A percentile compares a stretch with the other conserved stretches of the same genome.
These are phyloP conservation scores for Apomyelois bistriatella DNA, from an alignment of 2,888 invertebrate genomes.

Conservation along the genomic window DNA sequence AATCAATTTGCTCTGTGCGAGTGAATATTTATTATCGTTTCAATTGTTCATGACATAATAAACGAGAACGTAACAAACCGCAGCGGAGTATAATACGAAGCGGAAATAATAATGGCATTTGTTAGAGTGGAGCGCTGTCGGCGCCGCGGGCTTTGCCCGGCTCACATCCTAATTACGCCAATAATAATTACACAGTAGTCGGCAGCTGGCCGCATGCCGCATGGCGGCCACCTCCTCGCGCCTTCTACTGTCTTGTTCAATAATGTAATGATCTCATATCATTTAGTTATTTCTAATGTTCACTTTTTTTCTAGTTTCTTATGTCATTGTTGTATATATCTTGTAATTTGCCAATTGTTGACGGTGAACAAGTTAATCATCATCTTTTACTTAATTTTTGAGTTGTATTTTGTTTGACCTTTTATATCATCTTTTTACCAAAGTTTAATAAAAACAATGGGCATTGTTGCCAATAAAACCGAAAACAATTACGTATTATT, in stretches of 20 bases:
- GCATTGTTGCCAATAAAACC: too few species aligned
- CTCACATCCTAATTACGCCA: constrained; percentile 77
- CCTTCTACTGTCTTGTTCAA: constrained; percentile 47
- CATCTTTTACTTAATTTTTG: too few species aligned
- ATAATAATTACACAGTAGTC: constrained; percentile 74
- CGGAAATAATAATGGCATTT: constrained; percentile 76
- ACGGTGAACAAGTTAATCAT: too few species aligned
- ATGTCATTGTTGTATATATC: neutral
- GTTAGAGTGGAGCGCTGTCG: constrained; percentile 53
- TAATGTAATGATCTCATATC: constrained; percentile 33
- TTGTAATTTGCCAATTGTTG: neutral
- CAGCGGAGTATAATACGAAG: constrained; percentile 60
- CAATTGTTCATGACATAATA: constrained; percentile 68
- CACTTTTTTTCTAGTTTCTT: neutral
- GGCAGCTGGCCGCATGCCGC: constrained; percentile 46
- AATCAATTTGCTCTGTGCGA: constrained; percentile 63
- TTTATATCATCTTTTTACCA: too few species aligned
- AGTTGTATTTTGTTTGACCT: too few species aligned
- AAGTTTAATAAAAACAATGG: too few species aligned
- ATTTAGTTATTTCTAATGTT: neutral
- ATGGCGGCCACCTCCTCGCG: constrained; percentile 35
- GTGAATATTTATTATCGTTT: constrained; percentile 61
- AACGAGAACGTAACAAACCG: constrained; percentile 64
- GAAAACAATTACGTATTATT: constrained; percentile 20
- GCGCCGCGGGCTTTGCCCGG: constrained; percentile 62